A percentile compares a stretch with the other conserved stretches of the same genome.
Conservation (phyloP, 2,888 invertebrate species). For the Rhodophaea formosa region DNA sequence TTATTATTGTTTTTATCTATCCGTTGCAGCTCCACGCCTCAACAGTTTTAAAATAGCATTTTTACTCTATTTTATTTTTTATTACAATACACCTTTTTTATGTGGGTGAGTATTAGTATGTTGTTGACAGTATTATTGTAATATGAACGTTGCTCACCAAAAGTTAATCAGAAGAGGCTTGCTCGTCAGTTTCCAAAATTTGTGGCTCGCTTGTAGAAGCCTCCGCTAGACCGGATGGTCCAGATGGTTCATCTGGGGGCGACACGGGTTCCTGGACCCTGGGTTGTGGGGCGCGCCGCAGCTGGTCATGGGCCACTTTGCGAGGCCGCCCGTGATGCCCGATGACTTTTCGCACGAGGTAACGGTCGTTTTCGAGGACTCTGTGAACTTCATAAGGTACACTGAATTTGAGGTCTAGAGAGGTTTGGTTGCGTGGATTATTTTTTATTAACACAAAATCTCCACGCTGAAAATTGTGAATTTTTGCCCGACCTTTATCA, state of each 20-base stretch:
- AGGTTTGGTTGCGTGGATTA: constrained; percentile 29
- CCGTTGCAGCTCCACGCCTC: too few species aligned
- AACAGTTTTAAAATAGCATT: too few species aligned
- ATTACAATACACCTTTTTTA: too few species aligned
- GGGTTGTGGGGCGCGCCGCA: neutral
- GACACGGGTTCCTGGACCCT: neutral
- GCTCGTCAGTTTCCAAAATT: too few species aligned
- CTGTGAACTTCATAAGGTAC: constrained; percentile 26
- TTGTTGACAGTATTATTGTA: too few species aligned
- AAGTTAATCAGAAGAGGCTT: too few species aligned
- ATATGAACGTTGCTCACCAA: too few species aligned
- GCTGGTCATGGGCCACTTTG: neutral
- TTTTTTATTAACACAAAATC: constrained; percentile 30
- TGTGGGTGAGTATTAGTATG: too few species aligned
- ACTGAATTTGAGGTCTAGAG: constrained; percentile 26
- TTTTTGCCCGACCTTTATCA: constrained; percentile 19
- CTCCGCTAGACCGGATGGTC: neutral
- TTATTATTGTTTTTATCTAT: too few species aligned
- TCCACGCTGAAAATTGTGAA: constrained; percentile 24
- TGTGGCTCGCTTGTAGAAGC: neutral
- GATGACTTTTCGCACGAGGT: neutral
- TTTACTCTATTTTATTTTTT: too few species aligned
- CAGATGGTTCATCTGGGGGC: neutral
- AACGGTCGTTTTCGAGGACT: constrained; percentile 22
- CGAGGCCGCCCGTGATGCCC: neutral